Conservation (phyloP, 2,888 invertebrate genomes). For the Lasius platythorax region DNA sequence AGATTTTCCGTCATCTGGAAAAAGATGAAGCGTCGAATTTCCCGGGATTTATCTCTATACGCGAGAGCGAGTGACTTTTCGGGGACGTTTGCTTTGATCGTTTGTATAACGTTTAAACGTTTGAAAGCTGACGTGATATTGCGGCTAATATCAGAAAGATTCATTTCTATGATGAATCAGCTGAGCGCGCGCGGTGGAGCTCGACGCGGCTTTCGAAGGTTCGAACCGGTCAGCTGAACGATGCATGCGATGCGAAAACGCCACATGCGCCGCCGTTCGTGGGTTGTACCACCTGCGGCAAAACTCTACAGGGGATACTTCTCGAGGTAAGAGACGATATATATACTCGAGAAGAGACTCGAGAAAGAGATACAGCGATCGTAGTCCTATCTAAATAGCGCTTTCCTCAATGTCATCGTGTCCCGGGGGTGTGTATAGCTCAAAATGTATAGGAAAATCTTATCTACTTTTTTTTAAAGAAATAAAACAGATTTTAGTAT, state of each 20-base stretch:
- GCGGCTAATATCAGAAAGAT: slow-evolving; percentile 32
- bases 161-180: slow-evolving; percentile 41
- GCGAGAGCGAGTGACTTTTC: too few species aligned
- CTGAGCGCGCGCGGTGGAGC: slow-evolving; percentile 17
- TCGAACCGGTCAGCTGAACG: slow-evolving; percentile 82
- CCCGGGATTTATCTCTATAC: background rate
- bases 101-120: slow-evolving; percentile 25
- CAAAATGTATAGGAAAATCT: background rate
- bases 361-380: slow-evolving; percentile 3
- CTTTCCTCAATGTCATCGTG: background rate
- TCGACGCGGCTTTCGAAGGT: background rate
- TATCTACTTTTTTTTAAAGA: background rate
- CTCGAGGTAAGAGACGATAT: slow-evolving; percentile 42
- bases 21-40: background rate
- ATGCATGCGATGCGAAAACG: slow-evolving; percentile 66
- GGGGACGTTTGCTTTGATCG: background rate
- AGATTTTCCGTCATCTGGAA: background rate
- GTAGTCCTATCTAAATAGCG: background rate
- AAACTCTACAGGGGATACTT: slow-evolving; percentile 38
- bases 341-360: background rate
- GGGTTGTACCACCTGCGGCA: slow-evolving; percentile 50
- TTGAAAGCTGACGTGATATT: background rate
- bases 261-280: slow-evolving; percentile 29
- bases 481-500: too few species aligned
- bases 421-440: background rate